Percentiles rank a stretch among this genome's conserved stretches.
Conservation (phyloP, 2,113 vertebrate species). For the Pipa parva region DNA sequence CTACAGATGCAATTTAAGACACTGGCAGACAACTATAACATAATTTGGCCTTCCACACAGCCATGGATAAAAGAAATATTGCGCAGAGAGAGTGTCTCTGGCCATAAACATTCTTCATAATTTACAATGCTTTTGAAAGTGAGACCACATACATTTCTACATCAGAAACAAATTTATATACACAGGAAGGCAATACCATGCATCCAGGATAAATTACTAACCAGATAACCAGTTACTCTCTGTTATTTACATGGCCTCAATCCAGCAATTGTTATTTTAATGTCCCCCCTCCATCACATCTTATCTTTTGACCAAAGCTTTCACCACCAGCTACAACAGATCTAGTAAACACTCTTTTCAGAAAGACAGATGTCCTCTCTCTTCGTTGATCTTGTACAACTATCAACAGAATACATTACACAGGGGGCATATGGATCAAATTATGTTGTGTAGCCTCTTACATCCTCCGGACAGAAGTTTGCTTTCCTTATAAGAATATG, state of each 20-base stretch:
- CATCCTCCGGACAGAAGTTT: neutral
- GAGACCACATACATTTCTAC: conserved; percentile 69
- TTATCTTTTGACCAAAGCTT: conserved; percentile 15
- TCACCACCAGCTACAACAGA: neutral
- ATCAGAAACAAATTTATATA: conserved; percentile 43
- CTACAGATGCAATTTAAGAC: neutral
- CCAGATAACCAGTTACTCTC: neutral
- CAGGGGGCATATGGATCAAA: neutral
- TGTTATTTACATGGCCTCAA: conserved; percentile 4
- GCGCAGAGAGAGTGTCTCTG: conserved; percentile 45
- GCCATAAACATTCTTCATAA: neutral
- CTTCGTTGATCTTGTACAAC: neutral
- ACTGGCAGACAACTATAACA: neutral
- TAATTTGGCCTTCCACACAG: neutral
- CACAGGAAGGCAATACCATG: neutral
- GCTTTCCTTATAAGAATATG: neutral
- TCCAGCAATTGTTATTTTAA: conserved; percentile 3
- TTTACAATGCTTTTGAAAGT: conserved; percentile 45
- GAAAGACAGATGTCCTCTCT: neutral
- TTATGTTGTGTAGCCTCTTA: neutral
- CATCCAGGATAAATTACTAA: neutral
- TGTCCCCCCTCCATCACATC: conserved; percentile 3
- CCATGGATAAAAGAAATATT: conserved; percentile 30
- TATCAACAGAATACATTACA: neutral
- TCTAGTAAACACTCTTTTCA: conserved; percentile 6